A percentile compares a stretch with the other conserved stretches of the same genome.
Conservation (phyloP, 2,888 invertebrate genomes). For the Trissolcus brochymenae region DNA sequence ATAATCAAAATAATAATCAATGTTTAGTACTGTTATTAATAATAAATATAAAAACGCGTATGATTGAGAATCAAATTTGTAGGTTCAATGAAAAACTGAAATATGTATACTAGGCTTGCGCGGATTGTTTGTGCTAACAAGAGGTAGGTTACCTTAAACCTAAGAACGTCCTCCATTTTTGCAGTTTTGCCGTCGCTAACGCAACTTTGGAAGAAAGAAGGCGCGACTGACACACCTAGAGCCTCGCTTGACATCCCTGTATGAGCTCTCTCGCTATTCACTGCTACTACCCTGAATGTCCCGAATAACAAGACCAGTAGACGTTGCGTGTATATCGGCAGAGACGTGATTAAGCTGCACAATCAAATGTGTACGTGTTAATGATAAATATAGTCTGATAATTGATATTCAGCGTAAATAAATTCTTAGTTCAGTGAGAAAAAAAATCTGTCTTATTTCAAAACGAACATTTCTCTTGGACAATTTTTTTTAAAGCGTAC, state of each 20-base stretch:
- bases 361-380: constrained; percentile 14
- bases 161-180: constrained; percentile 95
- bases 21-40: too few relatives aligned
- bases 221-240: constrained; percentile 95
- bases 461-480: background rate
- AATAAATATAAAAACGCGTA: background rate
- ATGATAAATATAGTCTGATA: background rate
- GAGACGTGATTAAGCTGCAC: constrained; percentile 88
- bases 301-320: constrained; percentile 96
- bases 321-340: constrained; percentile 93
- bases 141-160: constrained; percentile 87
- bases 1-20: background rate
- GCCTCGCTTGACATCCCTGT: constrained; percentile 98
- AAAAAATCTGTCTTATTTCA: too few relatives aligned
- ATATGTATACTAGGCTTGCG: too few relatives aligned
- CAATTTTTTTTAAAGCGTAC: constrained; percentile 77
- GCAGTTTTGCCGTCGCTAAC: constrained; percentile 96
- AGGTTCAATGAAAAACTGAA: too few relatives aligned
- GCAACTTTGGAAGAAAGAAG: constrained; percentile 97
- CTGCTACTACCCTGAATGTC: constrained; percentile 96
- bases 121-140: background rate
- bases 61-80: too few relatives aligned
- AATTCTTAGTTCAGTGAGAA: too few relatives aligned
- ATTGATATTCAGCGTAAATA: too few relatives aligned
- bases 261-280: constrained; percentile 91